phyloP scores from a whole-genome alignment of 2,113 vertebrate genomes.

The Isurus oxyrinchus region DNA sequence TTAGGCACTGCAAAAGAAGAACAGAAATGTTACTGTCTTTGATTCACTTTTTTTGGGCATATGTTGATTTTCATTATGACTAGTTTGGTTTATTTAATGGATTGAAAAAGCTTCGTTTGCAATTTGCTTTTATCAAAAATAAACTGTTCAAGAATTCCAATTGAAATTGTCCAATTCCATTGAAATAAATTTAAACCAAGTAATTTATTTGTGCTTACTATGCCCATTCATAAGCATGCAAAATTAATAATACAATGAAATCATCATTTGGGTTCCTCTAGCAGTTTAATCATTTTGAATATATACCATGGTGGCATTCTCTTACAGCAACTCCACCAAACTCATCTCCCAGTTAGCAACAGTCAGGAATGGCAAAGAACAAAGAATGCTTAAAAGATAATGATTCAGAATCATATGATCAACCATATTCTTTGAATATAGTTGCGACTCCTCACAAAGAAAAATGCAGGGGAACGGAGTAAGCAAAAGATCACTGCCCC shows the following conservation, averaged over 20 bases:
- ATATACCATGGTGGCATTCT: background rate
- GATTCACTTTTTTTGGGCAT: background rate
- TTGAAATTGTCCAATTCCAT: background rate
- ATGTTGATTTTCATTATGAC: background rate
- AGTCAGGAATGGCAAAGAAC: background rate
- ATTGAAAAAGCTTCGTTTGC: background rate
- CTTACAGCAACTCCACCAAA: background rate
- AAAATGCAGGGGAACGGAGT: background rate
- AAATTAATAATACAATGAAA: background rate
- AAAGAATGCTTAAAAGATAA: background rate
- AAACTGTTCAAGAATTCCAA: background rate
- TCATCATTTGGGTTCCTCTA: background rate
- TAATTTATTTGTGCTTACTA: background rate
- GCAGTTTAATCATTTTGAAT: background rate
- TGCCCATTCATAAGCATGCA: background rate
- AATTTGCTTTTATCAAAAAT: background rate
- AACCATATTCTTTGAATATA: too few species aligned
- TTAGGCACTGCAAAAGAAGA: conserved; percentile 8
- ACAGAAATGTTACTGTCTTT: background rate
- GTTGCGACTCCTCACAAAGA: background rate
- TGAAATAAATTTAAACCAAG: background rate
- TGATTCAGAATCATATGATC: background rate
- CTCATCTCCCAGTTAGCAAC: background rate
- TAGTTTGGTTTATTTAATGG: background rate
- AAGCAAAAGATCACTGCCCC: background rate